Evolutionary conservation across 2,888 invertebrate genomes (phyloP), one percentile per base, ranked within the genome.

Genomic region (Brassicogethes aeneus): DNA sequence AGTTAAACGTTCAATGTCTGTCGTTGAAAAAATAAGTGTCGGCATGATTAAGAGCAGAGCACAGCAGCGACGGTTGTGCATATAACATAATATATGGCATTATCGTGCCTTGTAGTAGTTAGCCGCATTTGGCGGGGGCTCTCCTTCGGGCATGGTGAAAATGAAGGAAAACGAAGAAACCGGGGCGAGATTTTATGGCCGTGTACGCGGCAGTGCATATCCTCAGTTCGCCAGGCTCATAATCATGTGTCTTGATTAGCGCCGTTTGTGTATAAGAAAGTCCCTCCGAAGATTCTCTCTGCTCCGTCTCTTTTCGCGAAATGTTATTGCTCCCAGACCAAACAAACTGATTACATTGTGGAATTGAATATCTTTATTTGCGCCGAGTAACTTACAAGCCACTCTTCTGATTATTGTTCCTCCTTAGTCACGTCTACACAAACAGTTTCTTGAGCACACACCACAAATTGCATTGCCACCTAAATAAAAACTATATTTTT

Each of bases 161-260:
- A 23, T 23, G 23, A 23, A 23, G 23, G 10, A 10, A 23, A 23
- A 23, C n/a, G n/a, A n/a, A 23, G 5, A 10, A 23, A 23, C 10
- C 5, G 10, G 10, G 23, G 23, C 5, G 23, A 58, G 58, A 57
- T 56, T 59, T 58, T 59, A 59, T 59, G 55, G 54, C 51, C 53
- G 53, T 56, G 52, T 56, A 54, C 55, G 56, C 57, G 58, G 57
- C 53, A 53, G 53, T 55, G 57, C 60, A 60, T 60, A 57, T 59
- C 59, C 59, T 58, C 55, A 54, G 55, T 53, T 52, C 54, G 51
- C 55, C 56, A 53, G 54, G 57, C 64, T 23, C 62, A 66, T 68
- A 68, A 68, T 67, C 66, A 62, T 68, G 66, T 64, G 66, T 68
- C 68, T 68, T 68, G 68, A 68, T 68, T 68, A 68, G 66, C 64